Evolutionary conservation across 2,113 vertebrate genomes (phyloP), one percentile per base, ranked within the genome.

Genomic region (Oxyura jamaicensis): DNA sequence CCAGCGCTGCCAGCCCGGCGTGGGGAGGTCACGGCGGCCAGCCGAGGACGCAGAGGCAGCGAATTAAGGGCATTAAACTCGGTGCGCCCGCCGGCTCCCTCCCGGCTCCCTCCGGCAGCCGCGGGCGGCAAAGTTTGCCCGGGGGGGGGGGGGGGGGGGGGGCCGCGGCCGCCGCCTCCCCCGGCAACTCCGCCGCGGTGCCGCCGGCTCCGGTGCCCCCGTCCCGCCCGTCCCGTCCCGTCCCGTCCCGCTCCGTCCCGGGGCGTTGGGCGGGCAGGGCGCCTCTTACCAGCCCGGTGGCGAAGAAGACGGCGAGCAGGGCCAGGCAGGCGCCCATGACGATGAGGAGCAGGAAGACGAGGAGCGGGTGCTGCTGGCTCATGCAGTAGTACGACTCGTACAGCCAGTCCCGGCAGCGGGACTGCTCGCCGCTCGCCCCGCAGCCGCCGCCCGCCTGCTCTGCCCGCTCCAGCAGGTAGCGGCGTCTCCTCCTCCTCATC

Each of bases 321-420:
- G 99, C 99, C 94, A 99, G 97, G 97, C 99, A 99, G 96, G 99
- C 98, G 97, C 99, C 99, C 98, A 99, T 99, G 94, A 99, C 99
- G 97, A 99, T 99, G 95, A 99, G 98, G 94, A 99, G 98, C 98
- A 99, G 97, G 96, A 99, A 99, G 93, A 99, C 99, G 97, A 99
- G 99, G 83, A 99, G 98, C 81, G 99, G 99, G 98, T 99, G 99
- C 98, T 99, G 99, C 98, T 99, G 99, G 99, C 99, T 99, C 99
- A 99, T 99, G 97, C 99, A 98, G 97, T 99, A 99, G 98, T 99
- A 99, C 80, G 99, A 99, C 98, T 99, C 99, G 73, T 99, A 99
- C 20, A 99, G 98, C 99, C 99, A 99, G 98, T 99, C 99, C 91
- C 98, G 98, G 96, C 98, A 98, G 97, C 97, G 98, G 96, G 96